Conservation (phyloP, 2,888 invertebrate species). For the Parochlus steinenii region DNA sequence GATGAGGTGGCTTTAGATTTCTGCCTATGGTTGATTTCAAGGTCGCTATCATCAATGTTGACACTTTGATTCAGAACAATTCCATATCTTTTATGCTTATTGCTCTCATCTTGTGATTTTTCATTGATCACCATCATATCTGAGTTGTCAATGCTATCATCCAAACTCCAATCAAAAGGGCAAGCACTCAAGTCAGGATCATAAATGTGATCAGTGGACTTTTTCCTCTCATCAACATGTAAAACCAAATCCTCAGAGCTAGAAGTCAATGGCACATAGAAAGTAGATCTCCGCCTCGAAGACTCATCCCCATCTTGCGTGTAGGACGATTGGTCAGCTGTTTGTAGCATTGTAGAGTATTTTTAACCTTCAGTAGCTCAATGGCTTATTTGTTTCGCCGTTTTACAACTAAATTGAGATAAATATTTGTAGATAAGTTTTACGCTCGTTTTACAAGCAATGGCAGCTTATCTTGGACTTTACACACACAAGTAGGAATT, state of each 20-base stretch:
- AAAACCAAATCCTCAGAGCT: slow-evolving; percentile 20
- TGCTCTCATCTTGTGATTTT: slow-evolving; percentile 11
- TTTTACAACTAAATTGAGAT: too few relatives aligned
- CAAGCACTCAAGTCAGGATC: slow-evolving; percentile 20
- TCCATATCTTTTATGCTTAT: slow-evolving; percentile 26
- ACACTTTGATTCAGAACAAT: slow-evolving; percentile 26
- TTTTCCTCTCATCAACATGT: slow-evolving; percentile 3
- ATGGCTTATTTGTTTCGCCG: too few relatives aligned
- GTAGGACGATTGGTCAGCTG: slow-evolving; percentile 11
- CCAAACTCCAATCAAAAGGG: slow-evolving; percentile 27
- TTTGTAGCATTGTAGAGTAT: slow-evolving; percentile 7
- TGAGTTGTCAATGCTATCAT: slow-evolving; percentile 15
- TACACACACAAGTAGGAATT: too few relatives aligned
- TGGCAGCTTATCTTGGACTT: too few relatives aligned
- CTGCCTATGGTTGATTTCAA: slow-evolving; percentile 12
- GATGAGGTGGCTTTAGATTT: slow-evolving; percentile 20
- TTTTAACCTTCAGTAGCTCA: background rate
- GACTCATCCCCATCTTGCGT: slow-evolving; percentile 31
- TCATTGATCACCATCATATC: slow-evolving; percentile 6
- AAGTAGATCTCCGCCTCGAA: slow-evolving; percentile 49
- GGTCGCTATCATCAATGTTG: slow-evolving; percentile 19
- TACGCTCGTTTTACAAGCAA: too few relatives aligned
- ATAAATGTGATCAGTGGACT: slow-evolving; percentile 11
- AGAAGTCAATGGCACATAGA: slow-evolving; percentile 59
- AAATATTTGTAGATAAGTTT: too few relatives aligned